These are phyloP conservation scores for Amphipoea oculea DNA, from an alignment of 2,888 invertebrate genomes.

Conservation along the genomic window DNA sequence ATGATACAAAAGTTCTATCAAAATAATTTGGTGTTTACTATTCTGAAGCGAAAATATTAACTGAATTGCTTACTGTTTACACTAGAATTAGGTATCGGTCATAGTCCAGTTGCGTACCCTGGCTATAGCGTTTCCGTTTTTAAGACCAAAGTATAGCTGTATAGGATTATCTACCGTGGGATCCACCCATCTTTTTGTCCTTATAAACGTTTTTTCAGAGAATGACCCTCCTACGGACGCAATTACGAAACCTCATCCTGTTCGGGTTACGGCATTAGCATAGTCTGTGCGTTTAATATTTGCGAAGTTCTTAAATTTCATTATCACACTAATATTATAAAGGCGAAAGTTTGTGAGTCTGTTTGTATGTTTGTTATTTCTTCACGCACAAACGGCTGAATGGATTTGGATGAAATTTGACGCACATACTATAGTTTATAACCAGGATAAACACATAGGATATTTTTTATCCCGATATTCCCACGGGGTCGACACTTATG, in stretches of 20 bases:
- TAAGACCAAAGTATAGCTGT: background rate
- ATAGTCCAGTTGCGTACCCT: background rate
- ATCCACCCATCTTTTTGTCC: background rate
- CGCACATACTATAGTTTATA: too few species aligned
- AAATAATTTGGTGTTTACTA: conserved; percentile 35
- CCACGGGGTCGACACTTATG: too few species aligned
- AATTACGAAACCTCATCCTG: background rate
- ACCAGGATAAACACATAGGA: too few species aligned
- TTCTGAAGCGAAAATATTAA: conserved; percentile 13
- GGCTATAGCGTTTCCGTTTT: background rate
- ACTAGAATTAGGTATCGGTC: background rate
- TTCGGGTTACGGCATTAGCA: background rate
- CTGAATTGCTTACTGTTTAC: conserved; percentile 19
- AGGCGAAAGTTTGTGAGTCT: too few species aligned
- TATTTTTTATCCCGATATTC: too few species aligned
- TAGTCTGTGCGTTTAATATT: too few species aligned
- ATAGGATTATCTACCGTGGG: background rate
- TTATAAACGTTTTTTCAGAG: background rate
- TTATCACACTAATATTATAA: too few species aligned
- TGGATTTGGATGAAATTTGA: too few species aligned
- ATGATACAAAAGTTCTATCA: background rate
- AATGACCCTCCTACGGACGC: background rate
- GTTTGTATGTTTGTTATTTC: too few species aligned
- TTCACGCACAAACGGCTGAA: too few species aligned
- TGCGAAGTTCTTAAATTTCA: too few species aligned